phyloP scores from a whole-genome alignment of 1,140 invertebrate species.

The Tetragonula clypearis region DNA sequence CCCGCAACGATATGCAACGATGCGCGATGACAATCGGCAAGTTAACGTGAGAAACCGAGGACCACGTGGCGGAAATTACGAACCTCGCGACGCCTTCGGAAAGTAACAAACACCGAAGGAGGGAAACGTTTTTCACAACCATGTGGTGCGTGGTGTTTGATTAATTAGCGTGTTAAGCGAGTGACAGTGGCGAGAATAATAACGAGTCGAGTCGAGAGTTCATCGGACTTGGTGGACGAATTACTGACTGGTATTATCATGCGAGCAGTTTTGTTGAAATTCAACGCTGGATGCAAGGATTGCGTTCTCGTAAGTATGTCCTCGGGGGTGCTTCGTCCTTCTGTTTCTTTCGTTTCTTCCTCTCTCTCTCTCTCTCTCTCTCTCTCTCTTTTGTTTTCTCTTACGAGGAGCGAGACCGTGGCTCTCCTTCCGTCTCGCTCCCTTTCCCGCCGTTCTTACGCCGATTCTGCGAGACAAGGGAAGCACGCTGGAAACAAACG shows the following conservation, averaged over 20 bases:
- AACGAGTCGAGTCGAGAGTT: background rate
- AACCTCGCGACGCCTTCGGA: no score
- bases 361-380: background rate
- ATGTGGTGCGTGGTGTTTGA: conserved; percentile 37
- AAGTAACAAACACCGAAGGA: background rate
- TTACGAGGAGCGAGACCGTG: background rate
- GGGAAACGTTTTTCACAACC: background rate
- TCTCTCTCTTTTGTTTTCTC: background rate
- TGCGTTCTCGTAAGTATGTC: background rate
- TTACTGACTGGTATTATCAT: no score
- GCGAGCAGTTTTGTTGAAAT: background rate
- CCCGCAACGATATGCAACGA: conserved; percentile 42
- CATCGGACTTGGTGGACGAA: no score
- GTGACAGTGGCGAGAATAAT: no score
- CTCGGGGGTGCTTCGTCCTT: background rate
- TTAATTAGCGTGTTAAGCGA: no score
- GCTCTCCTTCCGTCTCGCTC: background rate
- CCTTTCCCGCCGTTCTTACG: background rate
- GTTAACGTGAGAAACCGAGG: conserved; percentile 19
- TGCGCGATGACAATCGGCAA: conserved; percentile 50
- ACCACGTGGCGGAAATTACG: conserved; percentile 44
- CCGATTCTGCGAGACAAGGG: background rate
- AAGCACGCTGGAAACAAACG: background rate
- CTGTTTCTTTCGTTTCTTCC: background rate
- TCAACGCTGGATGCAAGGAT: background rate